These are phyloP conservation scores for Doryteuthis pealeii DNA, from an alignment of 1,140 invertebrate genomes.

Conservation along the genomic window DNA sequence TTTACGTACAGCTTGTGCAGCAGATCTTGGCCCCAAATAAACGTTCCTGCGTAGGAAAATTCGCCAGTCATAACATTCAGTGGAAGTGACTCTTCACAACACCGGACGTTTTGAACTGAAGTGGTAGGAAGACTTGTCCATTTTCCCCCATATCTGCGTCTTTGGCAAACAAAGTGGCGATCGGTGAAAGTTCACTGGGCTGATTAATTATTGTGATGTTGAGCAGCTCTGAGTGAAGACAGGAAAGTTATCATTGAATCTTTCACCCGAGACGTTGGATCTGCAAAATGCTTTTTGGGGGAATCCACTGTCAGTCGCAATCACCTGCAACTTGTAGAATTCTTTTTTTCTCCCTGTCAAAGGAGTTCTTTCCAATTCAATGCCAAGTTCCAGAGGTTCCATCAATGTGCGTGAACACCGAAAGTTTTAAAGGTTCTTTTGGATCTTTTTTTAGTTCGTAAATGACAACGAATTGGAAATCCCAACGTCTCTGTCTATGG, in stretches of 20 bases:
- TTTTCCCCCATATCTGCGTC: constrained; percentile 75
- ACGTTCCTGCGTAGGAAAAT: no score
- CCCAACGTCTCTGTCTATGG: no score
- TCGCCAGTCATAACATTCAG: no score
- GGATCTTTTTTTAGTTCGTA: no score
- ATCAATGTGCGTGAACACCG: no score
- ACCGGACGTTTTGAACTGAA: constrained; percentile 15
- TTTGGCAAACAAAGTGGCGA: constrained; percentile 93
- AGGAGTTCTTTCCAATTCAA: no score
- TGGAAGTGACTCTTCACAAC: no score
- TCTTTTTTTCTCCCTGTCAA: constrained; percentile 81
- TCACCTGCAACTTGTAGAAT: constrained; percentile 78
- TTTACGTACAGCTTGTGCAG: constrained; percentile 19
- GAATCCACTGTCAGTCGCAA: constrained; percentile 81
- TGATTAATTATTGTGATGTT: constrained; percentile 72
- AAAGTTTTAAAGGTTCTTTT: no score
- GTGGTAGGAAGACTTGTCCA: constrained; percentile 47
- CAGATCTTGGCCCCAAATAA: no score
- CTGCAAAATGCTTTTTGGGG: constrained; percentile 71
- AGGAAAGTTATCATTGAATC: constrained; percentile 84
- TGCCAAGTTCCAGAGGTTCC: no score
- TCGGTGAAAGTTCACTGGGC: constrained; percentile 75
- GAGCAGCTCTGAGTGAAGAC: constrained; percentile 63
- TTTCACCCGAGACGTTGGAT: constrained; percentile 79
- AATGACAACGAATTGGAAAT: no score